These are phyloP conservation scores for Pangasianodon hypophthalmus DNA, from an alignment of 2,113 vertebrate genomes.

Conservation along the genomic window DNA sequence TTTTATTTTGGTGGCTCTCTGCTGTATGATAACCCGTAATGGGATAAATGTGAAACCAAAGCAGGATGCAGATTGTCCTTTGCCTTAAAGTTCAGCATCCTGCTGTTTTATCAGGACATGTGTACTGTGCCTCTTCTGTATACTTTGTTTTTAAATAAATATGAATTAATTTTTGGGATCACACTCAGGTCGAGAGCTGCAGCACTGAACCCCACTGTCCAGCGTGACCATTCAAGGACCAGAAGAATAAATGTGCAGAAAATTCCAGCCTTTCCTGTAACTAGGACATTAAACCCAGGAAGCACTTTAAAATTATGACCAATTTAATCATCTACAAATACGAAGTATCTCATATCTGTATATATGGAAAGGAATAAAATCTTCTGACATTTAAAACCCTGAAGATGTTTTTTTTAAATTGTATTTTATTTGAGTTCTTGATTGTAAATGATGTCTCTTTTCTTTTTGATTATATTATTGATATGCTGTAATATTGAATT, in stretches of 20 bases:
- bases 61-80: not conserved
- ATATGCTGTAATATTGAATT: not conserved
- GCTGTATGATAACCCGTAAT: not conserved
- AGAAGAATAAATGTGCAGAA: not conserved
- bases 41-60: slow-evolving; percentile 3
- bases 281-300: not conserved
- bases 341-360: not conserved
- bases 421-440: not conserved
- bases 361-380: not conserved
- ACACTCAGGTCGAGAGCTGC: not conserved
- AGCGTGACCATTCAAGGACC: not conserved
- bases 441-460: not conserved
- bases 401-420: not conserved
- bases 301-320: not conserved
- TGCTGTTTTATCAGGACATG: not conserved
- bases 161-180: not conserved
- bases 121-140: not conserved
- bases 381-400: not conserved
- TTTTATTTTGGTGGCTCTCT: not conserved
- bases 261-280: not conserved
- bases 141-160: not conserved
- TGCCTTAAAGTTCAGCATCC: not conserved
- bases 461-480: not conserved
- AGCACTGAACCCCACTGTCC: not conserved
- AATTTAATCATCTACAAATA: not conserved